Conservation (phyloP, 35 echinoderm and acorn worm genomes). For the Ophioderma brevispina region DNA sequence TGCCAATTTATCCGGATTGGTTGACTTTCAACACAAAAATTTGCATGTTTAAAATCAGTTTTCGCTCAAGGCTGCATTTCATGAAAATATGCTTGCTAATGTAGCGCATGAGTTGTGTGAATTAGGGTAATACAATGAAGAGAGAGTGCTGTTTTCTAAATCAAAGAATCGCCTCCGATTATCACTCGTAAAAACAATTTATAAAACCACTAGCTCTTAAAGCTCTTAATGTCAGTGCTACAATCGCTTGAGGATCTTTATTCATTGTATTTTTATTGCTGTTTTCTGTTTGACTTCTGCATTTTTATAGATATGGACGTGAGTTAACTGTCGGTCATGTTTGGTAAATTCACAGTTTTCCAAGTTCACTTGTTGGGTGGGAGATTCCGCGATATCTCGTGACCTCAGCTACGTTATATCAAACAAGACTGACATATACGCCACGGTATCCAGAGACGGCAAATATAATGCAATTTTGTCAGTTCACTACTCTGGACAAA, state of each 20-base stretch:
- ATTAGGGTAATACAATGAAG: neutral
- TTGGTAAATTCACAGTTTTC: neutral
- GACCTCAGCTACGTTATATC: too few relatives aligned
- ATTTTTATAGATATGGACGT: neutral
- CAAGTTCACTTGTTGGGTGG: neutral
- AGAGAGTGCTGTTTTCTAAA: neutral
- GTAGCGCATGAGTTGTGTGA: neutral
- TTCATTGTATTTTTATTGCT: constrained; percentile 8
- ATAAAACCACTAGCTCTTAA: neutral
- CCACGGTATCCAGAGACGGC: too few relatives aligned
- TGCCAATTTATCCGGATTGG: neutral
- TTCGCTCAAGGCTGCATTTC: neutral
- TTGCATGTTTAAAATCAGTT: constrained; percentile 11
- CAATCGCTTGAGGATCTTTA: neutral
- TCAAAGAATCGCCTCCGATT: neutral
- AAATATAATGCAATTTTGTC: too few relatives aligned
- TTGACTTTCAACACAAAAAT: neutral
- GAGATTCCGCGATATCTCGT: too few relatives aligned
- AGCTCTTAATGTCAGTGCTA: neutral
- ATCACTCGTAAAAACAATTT: neutral
- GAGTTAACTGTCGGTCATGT: neutral
- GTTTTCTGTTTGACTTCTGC: neutral
- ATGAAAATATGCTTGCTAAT: neutral
- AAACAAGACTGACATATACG: too few relatives aligned
- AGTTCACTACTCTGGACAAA: neutral